phyloP scores from a whole-genome alignment of 2,888 invertebrate genomes.

The Ichneumon xanthorius region DNA sequence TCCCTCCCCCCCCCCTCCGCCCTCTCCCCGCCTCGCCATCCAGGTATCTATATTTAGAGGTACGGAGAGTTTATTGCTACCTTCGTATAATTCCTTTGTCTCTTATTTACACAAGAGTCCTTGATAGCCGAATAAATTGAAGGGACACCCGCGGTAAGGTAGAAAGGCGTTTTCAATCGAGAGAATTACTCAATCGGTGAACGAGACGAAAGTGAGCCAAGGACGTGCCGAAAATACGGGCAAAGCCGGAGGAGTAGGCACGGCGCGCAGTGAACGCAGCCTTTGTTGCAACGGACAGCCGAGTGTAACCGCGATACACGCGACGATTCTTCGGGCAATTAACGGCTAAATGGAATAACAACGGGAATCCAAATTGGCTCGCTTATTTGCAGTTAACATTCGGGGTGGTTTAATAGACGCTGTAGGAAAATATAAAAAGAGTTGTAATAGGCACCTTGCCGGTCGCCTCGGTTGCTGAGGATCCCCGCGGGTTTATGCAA shows the following conservation, averaged over 20 bases:
- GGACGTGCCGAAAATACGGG: constrained; percentile 74
- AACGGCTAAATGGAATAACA: neutral
- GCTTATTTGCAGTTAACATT: neutral
- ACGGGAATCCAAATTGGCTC: neutral
- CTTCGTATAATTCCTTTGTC: neutral
- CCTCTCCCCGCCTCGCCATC: too few species aligned
- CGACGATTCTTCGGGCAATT: constrained; percentile 8
- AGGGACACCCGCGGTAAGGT: neutral
- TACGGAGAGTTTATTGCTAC: neutral
- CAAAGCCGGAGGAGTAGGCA: too few species aligned
- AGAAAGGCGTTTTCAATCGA: constrained; percentile 36
- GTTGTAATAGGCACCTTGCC: neutral
- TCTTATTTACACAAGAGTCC: neutral
- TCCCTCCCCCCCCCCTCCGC: too few species aligned
- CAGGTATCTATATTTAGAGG: neutral
- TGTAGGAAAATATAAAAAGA: neutral
- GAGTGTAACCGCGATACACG: neutral
- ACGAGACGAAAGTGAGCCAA: constrained; percentile 77
- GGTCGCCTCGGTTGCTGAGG: neutral
- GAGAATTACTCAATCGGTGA: constrained; percentile 77
- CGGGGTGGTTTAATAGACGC: neutral
- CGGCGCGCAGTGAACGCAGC: too few species aligned
- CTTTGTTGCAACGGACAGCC: too few species aligned
- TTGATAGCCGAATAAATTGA: neutral
- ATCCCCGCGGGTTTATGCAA: constrained; percentile 58